A percentile compares a stretch with the other conserved stretches of the same genome.
Conservation (phyloP, 2,888 invertebrate genomes). For the Sarcophaga variegata region DNA sequence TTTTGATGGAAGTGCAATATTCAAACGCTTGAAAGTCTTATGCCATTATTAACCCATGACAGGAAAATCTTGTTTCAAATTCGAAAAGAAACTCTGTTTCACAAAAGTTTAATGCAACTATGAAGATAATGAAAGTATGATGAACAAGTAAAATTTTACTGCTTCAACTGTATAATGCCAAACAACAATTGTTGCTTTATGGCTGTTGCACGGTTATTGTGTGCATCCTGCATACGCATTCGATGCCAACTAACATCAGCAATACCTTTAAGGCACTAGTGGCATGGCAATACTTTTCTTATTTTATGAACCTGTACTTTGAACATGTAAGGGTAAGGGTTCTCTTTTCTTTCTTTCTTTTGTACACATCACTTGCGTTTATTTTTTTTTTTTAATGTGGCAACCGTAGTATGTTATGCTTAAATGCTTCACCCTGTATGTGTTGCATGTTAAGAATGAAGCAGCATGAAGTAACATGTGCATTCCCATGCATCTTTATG, state of each 20-base stretch:
- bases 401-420: conserved; percentile 59
- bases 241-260: conserved; percentile 51
- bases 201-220: conserved; percentile 50
- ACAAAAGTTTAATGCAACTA: not conserved
- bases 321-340: conserved; percentile 32
- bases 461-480: conserved; percentile 58
- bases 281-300: conserved; percentile 37
- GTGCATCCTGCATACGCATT: conserved; percentile 19
- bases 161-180: conserved; percentile 64
- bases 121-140: conserved; percentile 19
- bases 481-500: conserved; percentile 49
- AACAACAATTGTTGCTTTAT: conserved; percentile 69
- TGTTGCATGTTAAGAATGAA: conserved; percentile 7
- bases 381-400: conserved; percentile 47
- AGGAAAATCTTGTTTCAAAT: not conserved
- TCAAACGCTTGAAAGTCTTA: not conserved
- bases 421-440: conserved; percentile 52
- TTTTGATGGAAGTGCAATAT: conserved; percentile 63
- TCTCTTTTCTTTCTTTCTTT: conserved; percentile 10
- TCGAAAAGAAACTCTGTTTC: not conserved
- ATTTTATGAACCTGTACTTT: conserved; percentile 48
- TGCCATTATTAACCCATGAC: conserved; percentile 39
- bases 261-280: conserved; percentile 49
- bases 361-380: conserved; percentile 29
- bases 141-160: conserved; percentile 66